phyloP scores from a whole-genome alignment of 2,113 vertebrate species.

The Ceyx margarethae region DNA sequence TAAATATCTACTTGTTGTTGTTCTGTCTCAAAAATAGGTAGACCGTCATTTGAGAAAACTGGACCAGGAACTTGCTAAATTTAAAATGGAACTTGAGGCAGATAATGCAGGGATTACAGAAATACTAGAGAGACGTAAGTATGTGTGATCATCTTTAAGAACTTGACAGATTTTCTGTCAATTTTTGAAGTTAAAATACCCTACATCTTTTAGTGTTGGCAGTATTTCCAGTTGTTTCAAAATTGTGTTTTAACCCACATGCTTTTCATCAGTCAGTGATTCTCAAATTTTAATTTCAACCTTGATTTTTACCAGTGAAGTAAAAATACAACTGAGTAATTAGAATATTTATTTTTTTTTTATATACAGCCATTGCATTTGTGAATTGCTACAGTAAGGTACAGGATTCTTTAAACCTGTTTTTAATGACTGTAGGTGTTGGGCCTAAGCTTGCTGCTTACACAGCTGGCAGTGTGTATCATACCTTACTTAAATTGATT shows the following conservation, averaged over 20 bases:
- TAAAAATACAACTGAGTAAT: not conserved
- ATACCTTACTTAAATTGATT: not conserved
- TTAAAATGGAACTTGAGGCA: conserved; percentile 99
- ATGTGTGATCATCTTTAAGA: not conserved
- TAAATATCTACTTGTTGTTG: not conserved
- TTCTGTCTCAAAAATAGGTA: conserved; percentile 81
- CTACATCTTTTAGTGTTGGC: not conserved
- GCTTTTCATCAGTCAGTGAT: not conserved
- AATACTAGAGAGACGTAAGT: conserved; percentile 95
- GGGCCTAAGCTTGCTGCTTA: not conserved
- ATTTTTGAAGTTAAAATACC: not conserved
- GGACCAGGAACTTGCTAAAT: conserved; percentile 98
- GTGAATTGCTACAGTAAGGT: not conserved
- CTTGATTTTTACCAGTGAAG: not conserved
- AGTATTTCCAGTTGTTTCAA: not conserved
- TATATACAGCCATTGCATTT: not conserved
- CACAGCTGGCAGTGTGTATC: not conserved
- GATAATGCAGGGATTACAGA: conserved; percentile 99
- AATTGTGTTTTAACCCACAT: not conserved
- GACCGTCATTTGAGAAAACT: conserved; percentile 96
- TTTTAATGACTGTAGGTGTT: not conserved
- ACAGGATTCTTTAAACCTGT: not conserved
- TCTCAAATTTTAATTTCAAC: not conserved
- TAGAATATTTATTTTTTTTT: not conserved
- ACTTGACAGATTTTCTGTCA: not conserved